Evolutionary conservation across 37 sponge, comb jelly and placozoan genomes (phyloP), one percentile per base, ranked within the genome.

Genomic region (Chondrosia reniformis): DNA sequence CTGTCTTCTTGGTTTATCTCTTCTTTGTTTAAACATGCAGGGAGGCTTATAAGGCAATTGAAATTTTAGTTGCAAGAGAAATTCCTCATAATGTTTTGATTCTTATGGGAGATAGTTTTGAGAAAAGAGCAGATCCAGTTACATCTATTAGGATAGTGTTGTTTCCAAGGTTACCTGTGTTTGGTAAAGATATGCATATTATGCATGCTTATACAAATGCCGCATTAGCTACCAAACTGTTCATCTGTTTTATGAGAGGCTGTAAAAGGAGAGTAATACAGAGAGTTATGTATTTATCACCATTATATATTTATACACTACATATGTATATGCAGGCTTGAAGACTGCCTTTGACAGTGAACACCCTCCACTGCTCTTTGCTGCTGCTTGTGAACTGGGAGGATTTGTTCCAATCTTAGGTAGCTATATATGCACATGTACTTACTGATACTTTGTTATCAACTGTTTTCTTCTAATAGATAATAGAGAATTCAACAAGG

Each of bases 301-400:
- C n/a, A n/a, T 19, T 15, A 15, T 49, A 49, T 49, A 15, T 49
- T 19, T 15, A 49, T 49, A 49, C 52, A 49, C 52, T 49, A 49
- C 52, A 49, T 49, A 49, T 49, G 52, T 49, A 49, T 49, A 15
- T 49, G n/a, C 22, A 39, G 27, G 22, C 7, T 9, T 45, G 43
- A n/a, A n/a, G n/a, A n/a, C n/a, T n/a, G n/a, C n/a, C n/a, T n/a
- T n/a, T n/a, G n/a, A n/a, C n/a, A n/a, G n/a, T n/a, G n/a, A 34
- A 36, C 30, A 59, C 17, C 55, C 33, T 1, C 90, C 86, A 33
- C 89, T 75, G 27, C 56, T 89, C 66, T 81, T 72, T 78, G 78
- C 82, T 45, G 90, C 90, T 33, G 82, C 90, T 17, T 79, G 81
- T 78, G 90, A 89, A 30, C 79, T 89, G 9, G 83, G 34, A 27